These are phyloP conservation scores for Candidula unifasciata DNA, from an alignment of 2,888 invertebrate species.

Conservation along the genomic window DNA sequence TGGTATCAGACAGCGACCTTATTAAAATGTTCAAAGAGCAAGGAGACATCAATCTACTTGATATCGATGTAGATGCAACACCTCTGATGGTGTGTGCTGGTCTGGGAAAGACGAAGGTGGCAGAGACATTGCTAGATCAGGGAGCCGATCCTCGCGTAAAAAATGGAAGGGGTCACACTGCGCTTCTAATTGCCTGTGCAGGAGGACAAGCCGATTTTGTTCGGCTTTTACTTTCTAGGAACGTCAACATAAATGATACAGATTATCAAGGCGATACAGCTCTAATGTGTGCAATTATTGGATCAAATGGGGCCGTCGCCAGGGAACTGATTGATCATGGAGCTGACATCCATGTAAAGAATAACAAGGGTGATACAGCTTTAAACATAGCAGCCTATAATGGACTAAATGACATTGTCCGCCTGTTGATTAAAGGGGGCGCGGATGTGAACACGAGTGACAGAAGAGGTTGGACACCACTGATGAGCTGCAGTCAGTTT, in stretches of 20 bases:
- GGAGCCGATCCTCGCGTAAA: background rate
- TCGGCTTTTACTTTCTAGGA: background rate
- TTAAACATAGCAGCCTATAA: conserved; percentile 22
- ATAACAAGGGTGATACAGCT: conserved; percentile 34
- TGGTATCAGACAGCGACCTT: conserved; percentile 22
- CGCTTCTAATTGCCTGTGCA: conserved; percentile 27
- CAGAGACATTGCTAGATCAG: background rate
- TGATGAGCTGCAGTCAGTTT: conserved; percentile 37
- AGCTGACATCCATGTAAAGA: conserved; percentile 31
- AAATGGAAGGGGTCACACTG: conserved; percentile 22
- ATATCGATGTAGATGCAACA: conserved; percentile 20
- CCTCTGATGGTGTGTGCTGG: conserved; percentile 37
- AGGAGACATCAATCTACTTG: conserved; percentile 5
- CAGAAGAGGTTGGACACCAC: conserved; percentile 33
- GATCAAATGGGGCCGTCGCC: background rate
- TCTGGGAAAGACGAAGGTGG: conserved; percentile 6
- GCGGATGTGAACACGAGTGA: conserved; percentile 33
- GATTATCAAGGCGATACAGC: conserved; percentile 28
- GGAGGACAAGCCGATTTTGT: conserved; percentile 17
- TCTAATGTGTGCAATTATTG: conserved; percentile 23
- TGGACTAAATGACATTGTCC: conserved; percentile 28
- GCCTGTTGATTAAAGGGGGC: background rate
- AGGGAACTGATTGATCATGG: conserved; percentile 29
- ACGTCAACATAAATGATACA: conserved; percentile 16
- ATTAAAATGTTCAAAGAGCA: background rate